Base-by-base conservation (phyloP, 1,140 invertebrate genomes). In the Drosophila quadrilineata region DNA sequence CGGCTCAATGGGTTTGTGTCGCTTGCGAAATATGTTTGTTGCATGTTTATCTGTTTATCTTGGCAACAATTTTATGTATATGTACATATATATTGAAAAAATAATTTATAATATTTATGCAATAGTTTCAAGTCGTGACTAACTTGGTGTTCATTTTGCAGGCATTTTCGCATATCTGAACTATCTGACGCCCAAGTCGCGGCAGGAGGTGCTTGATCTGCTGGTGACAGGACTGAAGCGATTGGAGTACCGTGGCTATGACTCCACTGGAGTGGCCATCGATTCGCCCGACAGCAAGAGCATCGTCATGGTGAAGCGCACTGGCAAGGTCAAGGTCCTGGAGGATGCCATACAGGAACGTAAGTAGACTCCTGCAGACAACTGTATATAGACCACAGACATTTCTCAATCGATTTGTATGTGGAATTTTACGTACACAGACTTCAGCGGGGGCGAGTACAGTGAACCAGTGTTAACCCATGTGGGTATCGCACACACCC, bases 141-240 rank as follows among this genome's bases (percentile, higher is more conserved):
- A 28, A 43, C 3, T 21, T 19, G 8, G 5, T 12, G 3, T 21
- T 1, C 2, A 22, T 53, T 33, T 22, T 57, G 2, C 9, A 85
- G 98, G 98, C 94, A 99, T 99, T 89, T 99, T 99, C 93, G 98
- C 98, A 65, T 99, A 99, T 91, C 92, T 99, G 75, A 99, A 99
- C 90, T 98, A 98, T 90, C 91, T 99, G 87, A 98, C 98, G 12
- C 98, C 98, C 28, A 98, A 98, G 90, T 96, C 94, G 21, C 92
- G 98, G 40, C 93, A 93, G 75, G 98, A 99, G 91, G 97, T 99
- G 79, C 91, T 99, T 52, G 96, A 98, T 73, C 93, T 97, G 16
- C 92, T 99, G 29, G 95, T 99, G 17, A 97, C 96, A 89, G 99
- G 98, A 48, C 91, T 99, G 14, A 98, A 99, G 90, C 93, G 98